These are phyloP conservation scores for Alloscopus bannaensis DNA, from an alignment of 2,888 invertebrate genomes.

Conservation along the genomic window DNA sequence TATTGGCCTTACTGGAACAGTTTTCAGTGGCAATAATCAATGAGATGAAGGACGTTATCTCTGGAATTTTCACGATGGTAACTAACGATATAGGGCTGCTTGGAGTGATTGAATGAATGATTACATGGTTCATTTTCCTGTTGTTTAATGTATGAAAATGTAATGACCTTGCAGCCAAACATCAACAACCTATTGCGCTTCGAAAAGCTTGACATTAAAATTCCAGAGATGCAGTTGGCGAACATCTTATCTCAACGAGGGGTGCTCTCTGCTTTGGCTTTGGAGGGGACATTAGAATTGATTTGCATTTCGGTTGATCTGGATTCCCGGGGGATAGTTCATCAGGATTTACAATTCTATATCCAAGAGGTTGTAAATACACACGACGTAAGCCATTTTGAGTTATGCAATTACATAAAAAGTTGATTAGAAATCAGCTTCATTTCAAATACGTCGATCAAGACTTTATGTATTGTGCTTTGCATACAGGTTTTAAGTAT, in stretches of 20 bases:
- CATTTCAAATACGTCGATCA: neutral
- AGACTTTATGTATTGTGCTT: neutral
- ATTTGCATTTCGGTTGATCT: neutral
- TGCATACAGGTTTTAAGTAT: slow-evolving; percentile 10
- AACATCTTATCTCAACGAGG: slow-evolving; percentile 18
- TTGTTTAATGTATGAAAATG: neutral
- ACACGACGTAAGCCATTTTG: slow-evolving; percentile 15
- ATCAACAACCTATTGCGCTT: slow-evolving; percentile 6
- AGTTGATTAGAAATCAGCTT: neutral
- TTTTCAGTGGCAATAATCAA: neutral
- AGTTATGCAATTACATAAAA: neutral
- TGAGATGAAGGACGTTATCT: neutral
- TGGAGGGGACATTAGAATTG: slow-evolving; percentile 28
- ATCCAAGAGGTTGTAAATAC: neutral
- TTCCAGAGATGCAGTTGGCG: slow-evolving; percentile 18
- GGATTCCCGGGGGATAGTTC: slow-evolving; percentile 19
- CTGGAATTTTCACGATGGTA: slow-evolving; percentile 15
- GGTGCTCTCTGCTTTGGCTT: slow-evolving; percentile 16
- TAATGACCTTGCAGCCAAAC: slow-evolving; percentile 16
- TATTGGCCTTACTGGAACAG: neutral
- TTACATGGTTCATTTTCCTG: neutral
- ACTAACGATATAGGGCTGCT: neutral
- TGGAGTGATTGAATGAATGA: neutral
- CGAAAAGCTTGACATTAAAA: neutral
- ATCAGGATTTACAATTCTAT: slow-evolving; percentile 21